A percentile compares a stretch with the other conserved stretches of the same genome.
These are phyloP conservation scores for Lasioglossum villosulum DNA, from an alignment of 2,888 invertebrate genomes.

Conservation along the genomic window DNA sequence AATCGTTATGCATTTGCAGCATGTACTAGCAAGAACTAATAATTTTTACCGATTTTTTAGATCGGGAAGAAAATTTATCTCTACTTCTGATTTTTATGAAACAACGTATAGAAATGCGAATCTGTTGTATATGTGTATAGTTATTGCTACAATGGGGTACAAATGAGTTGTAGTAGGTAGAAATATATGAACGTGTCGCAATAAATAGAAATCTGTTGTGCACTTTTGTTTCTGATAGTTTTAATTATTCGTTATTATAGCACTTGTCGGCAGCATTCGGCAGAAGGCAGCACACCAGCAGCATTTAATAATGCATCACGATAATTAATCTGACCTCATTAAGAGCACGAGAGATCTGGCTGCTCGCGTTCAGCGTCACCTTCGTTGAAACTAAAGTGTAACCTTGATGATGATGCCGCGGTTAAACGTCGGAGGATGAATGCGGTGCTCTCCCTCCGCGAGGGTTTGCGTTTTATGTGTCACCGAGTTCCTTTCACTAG, in stretches of 20 bases:
- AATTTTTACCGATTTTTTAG: too few relatives aligned
- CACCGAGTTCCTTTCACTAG: constrained; percentile 33
- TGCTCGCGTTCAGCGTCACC: constrained; percentile 36
- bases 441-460: not conserved
- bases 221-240: constrained; percentile 11
- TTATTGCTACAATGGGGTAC: not conserved
- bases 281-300: constrained; percentile 15
- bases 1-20: not conserved
- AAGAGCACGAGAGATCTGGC: constrained; percentile 55
- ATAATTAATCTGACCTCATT: constrained; percentile 73
- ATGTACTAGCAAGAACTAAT: too few relatives aligned
- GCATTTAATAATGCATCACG: constrained; percentile 66
- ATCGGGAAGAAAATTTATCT: not conserved
- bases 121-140: not conserved
- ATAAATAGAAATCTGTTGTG: not conserved
- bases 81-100: not conserved
- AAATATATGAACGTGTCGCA: not conserved
- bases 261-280: constrained; percentile 12
- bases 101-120: not conserved
- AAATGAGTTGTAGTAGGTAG: not conserved
- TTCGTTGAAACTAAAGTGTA: constrained; percentile 34
- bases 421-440: constrained; percentile 35
- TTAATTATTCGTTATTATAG: constrained; percentile 58
- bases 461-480: constrained; percentile 29
- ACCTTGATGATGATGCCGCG: constrained; percentile 54